phyloP scores from a whole-genome alignment of 2,888 invertebrate species.

The Eupithecia subfuscata region DNA sequence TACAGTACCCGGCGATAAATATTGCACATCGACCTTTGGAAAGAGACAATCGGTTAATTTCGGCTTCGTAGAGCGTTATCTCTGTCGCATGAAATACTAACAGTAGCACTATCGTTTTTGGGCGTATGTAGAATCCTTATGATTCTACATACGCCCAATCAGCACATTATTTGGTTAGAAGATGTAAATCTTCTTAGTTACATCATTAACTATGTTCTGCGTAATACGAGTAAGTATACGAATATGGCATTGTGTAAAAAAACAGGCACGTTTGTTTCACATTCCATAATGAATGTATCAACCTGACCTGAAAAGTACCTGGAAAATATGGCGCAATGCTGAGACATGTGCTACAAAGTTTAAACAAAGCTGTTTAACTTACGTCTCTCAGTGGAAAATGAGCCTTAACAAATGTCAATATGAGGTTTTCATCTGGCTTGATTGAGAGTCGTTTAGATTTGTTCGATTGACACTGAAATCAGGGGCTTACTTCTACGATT shows the following conservation, averaged over 20 bases:
- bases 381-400: background rate
- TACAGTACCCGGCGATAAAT: too few species aligned
- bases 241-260: slow-evolving; percentile 56
- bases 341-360: slow-evolving; percentile 9
- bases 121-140: too few species aligned
- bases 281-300: slow-evolving; percentile 66
- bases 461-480: background rate
- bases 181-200: slow-evolving; percentile 21
- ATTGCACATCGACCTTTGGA: too few species aligned
- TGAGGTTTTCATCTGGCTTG: background rate
- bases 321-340: slow-evolving; percentile 30
- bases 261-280: slow-evolving; percentile 58
- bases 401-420: background rate
- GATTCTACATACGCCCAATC: background rate
- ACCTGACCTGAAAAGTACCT: slow-evolving; percentile 35
- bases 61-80: too few species aligned
- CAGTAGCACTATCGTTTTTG: too few species aligned
- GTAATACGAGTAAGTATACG: slow-evolving; percentile 48
- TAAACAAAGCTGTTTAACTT: slow-evolving; percentile 1
- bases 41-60: too few species aligned
- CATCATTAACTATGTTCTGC: slow-evolving; percentile 43
- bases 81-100: too few species aligned
- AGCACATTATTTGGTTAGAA: background rate
- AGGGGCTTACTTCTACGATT: background rate
- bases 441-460: background rate